These are phyloP conservation scores for Ochotona curzoniae DNA, from an alignment of 2,113 vertebrate species.

Conservation along the genomic window DNA sequence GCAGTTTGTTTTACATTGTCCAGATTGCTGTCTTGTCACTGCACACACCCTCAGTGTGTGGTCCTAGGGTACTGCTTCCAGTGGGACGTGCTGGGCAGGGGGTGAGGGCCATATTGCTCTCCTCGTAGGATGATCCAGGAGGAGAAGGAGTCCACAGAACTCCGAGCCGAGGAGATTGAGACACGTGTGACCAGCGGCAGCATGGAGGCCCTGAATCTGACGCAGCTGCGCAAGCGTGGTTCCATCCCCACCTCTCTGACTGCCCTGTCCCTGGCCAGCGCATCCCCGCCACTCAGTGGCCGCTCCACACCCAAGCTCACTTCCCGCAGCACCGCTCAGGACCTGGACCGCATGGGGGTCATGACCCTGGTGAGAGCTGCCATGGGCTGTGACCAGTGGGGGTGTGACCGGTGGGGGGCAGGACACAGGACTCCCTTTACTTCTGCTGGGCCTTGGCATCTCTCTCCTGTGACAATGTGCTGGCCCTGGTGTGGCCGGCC, in stretches of 20 bases:
- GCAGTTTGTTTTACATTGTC: background rate
- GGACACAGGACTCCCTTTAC: background rate
- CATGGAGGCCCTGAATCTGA: conserved; percentile 96
- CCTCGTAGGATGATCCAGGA: conserved; percentile 96
- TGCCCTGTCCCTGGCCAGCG: conserved; percentile 94
- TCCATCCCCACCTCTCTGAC: conserved; percentile 96
- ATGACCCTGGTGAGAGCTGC: conserved; percentile 93
- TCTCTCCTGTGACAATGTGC: background rate
- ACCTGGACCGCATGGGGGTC: conserved; percentile 95
- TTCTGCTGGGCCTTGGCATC: background rate
- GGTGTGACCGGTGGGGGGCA: too few relatives aligned
- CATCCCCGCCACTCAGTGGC: conserved; percentile 92
- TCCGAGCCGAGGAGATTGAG: conserved; percentile 95
- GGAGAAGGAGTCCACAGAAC: conserved; percentile 95
- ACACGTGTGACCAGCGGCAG: conserved; percentile 95
- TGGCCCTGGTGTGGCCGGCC: background rate
- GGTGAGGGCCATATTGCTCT: background rate
- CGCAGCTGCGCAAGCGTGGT: conserved; percentile 91
- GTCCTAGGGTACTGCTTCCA: background rate
- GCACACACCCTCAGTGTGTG: background rate
- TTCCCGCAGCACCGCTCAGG: conserved; percentile 92
- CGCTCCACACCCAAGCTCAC: conserved; percentile 94
- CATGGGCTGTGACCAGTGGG: background rate
- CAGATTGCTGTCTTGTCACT: background rate
- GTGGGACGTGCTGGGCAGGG: background rate